Percentiles rank a stretch among this genome's conserved stretches.
Conservation (phyloP, 2,888 invertebrate genomes). For the Embidobia sp. region DNA sequence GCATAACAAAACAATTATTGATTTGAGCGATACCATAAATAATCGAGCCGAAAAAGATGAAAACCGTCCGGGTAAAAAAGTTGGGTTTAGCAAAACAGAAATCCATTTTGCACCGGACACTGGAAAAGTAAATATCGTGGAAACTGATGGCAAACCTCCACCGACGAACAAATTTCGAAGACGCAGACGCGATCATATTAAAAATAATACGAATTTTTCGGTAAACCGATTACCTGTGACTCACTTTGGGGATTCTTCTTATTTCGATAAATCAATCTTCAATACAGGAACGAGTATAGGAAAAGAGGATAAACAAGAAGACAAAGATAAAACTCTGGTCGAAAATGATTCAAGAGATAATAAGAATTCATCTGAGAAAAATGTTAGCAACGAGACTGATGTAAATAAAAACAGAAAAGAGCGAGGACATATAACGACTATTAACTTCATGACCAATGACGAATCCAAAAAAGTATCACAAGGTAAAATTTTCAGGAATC, state of each 20-base stretch:
- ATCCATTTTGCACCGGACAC: constrained; percentile 93
- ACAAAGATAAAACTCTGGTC: too few species aligned
- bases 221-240: constrained; percentile 85
- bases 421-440: constrained; percentile 72
- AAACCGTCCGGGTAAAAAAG: constrained; percentile 85
- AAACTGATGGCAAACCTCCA: constrained; percentile 93
- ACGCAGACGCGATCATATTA: constrained; percentile 82
- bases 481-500: constrained; percentile 57
- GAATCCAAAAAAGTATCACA: constrained; percentile 57
- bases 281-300: too few species aligned
- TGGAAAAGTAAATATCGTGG: constrained; percentile 92
- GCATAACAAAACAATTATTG: constrained; percentile 67
- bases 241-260: constrained; percentile 85
- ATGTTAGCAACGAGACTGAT: constrained; percentile 25
- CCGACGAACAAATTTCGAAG: constrained; percentile 91
- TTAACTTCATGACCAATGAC: constrained; percentile 69
- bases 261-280: too few species aligned
- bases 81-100: constrained; percentile 94
- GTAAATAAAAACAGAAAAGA: constrained; percentile 54
- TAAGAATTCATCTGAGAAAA: too few species aligned
- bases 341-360: constrained; percentile 23
- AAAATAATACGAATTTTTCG: constrained; percentile 81
- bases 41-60: constrained; percentile 33
- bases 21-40: constrained; percentile 48
- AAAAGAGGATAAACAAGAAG: too few species aligned